These are phyloP conservation scores for Strigamia crassipes DNA, from an alignment of 2,888 invertebrate genomes.

Conservation along the genomic window DNA sequence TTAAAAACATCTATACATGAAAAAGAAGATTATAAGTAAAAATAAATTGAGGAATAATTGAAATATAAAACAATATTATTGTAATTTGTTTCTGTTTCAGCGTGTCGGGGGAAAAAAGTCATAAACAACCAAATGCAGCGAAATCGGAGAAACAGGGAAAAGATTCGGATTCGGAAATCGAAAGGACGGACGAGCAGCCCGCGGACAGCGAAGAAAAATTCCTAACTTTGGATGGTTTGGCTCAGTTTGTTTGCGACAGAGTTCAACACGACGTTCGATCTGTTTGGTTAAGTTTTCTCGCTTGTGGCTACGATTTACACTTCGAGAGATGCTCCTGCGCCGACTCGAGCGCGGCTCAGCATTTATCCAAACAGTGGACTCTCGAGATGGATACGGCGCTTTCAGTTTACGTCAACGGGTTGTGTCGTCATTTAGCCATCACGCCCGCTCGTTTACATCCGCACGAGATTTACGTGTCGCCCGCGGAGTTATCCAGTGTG, in stretches of 20 bases:
- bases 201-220: slow-evolving; percentile 48
- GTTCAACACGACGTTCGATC: slow-evolving; percentile 56
- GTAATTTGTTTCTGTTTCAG: neutral
- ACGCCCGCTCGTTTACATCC: slow-evolving; percentile 57
- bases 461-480: slow-evolving; percentile 56
- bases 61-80: neutral
- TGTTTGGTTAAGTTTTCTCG: slow-evolving; percentile 56
- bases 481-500: slow-evolving; percentile 54
- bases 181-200: neutral
- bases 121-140: neutral
- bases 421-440: slow-evolving; percentile 56
- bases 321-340: slow-evolving; percentile 58
- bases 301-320: slow-evolving; percentile 58
- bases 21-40: slow-evolving; percentile 25
- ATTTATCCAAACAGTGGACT: slow-evolving; percentile 57
- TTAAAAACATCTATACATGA: slow-evolving; percentile 4
- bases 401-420: slow-evolving; percentile 55
- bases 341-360: slow-evolving; percentile 56
- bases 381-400: slow-evolving; percentile 57
- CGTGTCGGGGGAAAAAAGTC: neutral
- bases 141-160: neutral
- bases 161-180: slow-evolving; percentile 4
- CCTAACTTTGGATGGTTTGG: slow-evolving; percentile 57
- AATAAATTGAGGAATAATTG: neutral
- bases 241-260: slow-evolving; percentile 56